Conservation (phyloP, 2,888 invertebrate genomes). For the Neria commutata region DNA sequence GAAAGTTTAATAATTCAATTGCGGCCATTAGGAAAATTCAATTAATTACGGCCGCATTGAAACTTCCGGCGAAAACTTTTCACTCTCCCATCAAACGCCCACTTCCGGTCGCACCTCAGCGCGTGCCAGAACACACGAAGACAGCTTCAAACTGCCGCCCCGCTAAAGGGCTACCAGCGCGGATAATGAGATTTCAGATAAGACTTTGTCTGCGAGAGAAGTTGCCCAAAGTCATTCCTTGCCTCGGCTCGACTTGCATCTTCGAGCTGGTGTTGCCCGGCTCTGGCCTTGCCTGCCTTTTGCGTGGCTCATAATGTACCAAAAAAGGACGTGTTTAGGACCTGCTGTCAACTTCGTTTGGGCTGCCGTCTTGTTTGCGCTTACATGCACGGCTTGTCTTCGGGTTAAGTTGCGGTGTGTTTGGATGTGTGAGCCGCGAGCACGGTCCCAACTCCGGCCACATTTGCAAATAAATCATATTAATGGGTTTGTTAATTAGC, state of each 20-base stretch:
- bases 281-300: too few relatives aligned
- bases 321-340: too few relatives aligned
- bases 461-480: constrained; percentile 9
- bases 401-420: not conserved
- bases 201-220: too few relatives aligned
- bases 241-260: too few relatives aligned
- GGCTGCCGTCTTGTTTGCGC: not conserved
- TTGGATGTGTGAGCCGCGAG: too few relatives aligned
- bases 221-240: too few relatives aligned
- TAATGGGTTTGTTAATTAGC: constrained; percentile 12
- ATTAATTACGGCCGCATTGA: constrained; percentile 19
- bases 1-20: constrained; percentile 19
- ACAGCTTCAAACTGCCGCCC: not conserved
- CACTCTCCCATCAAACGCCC: not conserved
- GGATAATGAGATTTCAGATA: not conserved
- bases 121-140: not conserved
- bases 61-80: constrained; percentile 1
- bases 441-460: too few relatives aligned
- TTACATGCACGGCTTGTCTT: not conserved
- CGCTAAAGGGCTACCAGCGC: not conserved
- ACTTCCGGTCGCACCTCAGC: not conserved
- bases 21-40: constrained; percentile 19
- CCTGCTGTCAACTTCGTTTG: too few relatives aligned
- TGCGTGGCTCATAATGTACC: too few relatives aligned
- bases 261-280: too few relatives aligned